Evolutionary conservation across 2,888 invertebrate species (phyloP), one percentile per base, ranked within the genome.

Genomic region (Abrostola tripartita): DNA sequence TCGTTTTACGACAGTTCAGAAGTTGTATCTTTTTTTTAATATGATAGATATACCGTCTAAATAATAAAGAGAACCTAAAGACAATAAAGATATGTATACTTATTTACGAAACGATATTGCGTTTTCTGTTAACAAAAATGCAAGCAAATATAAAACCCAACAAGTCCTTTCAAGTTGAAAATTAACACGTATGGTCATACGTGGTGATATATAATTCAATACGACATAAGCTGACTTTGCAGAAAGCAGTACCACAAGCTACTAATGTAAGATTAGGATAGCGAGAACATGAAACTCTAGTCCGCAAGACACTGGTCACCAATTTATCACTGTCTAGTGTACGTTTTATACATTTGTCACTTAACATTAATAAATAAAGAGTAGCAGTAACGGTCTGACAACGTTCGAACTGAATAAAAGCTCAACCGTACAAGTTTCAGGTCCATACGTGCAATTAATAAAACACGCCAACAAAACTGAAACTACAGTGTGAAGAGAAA

Each of bases 281-380:
- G 69, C 69, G 68, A 63, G 66, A 62, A 56, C 58, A 61, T 65
- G 65, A n/a, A n/a, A 70, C 71, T 66, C 60, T 66, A 68, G 65
- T 76, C 58, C 44, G 24, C 38, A 10, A 38, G 58, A 63, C 67
- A 52, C 68, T 54, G 60, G 55, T 61, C 71, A 72, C 76, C 68
- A 78, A 83, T 85, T 83, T 75, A 68, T 85, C 84, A 83, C 75
- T 83, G 81, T 81, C 74, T 57, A 36, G 24, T 44, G 35, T 54
- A 68, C 52, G 62, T 62, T 67, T 59, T 53, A 42, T 40, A 52
- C 68, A 61, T 74, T 74, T 78, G 69, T 74, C 66, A 71, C 75
- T 51, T 59, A 64, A 68, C 66, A 61, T 74, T 69, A 71, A 78
- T 55, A 54, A 38, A 41, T 47, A 57, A 47, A 57, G 55, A 71